Evolutionary conservation across 2,888 invertebrate species (phyloP), one percentile per base, ranked within the genome.

Genomic region (Rapana venosa): DNA sequence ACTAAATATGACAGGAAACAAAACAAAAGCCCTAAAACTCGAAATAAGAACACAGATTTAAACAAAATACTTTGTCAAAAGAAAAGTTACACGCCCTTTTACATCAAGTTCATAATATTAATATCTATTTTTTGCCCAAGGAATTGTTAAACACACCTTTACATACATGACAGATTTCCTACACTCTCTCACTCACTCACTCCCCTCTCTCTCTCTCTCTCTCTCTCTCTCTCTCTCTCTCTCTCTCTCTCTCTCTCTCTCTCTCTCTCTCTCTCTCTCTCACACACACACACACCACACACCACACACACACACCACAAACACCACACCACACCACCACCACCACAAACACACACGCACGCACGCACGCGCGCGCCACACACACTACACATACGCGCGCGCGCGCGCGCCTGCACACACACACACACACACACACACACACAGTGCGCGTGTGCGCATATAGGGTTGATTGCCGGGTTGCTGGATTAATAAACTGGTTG

Each of bases 261-360:
- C 47, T 8, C 47, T 8, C 47, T 8, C 66, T 22, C 26, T 66
- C 66, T 66, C 66, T 66, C 66, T 66, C 66, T 66, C 66, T 66
- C 66, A 26, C 66, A 26, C 30, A 30, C 81, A 81, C 36, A 36
- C 30, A 66, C 66, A 66, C 66, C 66, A 66, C 66, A 66, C 81
- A 81, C 30, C 81, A 81, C 81, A 81, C 81, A 81, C 81, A 81
- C 81, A 26, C 81, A 81, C n/a, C 20, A 36, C 81, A 81, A 30
- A 30, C 81, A 81, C 81, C 20, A 81, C 32, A 81, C 81, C n/a
- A 81, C 30, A 36, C 36, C 20, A 36, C 81, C n/a, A 30, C 0
- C 81, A 81, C 81, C 20, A 36, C 81, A 81, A 30, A 30, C 81
- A 81, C 81, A 26, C 1, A 81, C 30, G 2, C 81, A 35, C 81